Conservation (phyloP, 2,888 invertebrate species). For the Drosophila maculinotata region DNA sequence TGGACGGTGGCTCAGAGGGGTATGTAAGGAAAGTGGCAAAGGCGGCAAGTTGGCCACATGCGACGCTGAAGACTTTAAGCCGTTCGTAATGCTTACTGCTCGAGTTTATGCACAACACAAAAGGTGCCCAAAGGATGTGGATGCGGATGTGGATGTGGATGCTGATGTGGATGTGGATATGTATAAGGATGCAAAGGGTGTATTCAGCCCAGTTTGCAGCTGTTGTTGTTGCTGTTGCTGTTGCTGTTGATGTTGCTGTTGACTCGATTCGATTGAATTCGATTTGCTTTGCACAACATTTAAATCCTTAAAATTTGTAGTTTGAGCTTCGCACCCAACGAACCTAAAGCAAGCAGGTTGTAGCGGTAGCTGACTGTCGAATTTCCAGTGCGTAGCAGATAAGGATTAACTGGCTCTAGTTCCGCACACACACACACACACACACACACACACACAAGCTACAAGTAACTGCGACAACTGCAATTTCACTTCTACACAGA, state of each 20-base stretch:
- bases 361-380: slow-evolving; percentile 44
- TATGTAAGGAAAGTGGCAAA: background rate
- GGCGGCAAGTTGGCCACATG: slow-evolving; percentile 43
- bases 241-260: slow-evolving; percentile 17
- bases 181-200: slow-evolving; percentile 4
- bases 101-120: slow-evolving; percentile 80
- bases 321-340: slow-evolving; percentile 22
- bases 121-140: slow-evolving; percentile 70
- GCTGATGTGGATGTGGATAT: slow-evolving; percentile 10
- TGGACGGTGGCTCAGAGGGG: background rate
- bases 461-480: slow-evolving; percentile 32
- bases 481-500: slow-evolving; percentile 20
- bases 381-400: slow-evolving; percentile 47
- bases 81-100: slow-evolving; percentile 83
- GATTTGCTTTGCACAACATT: slow-evolving; percentile 65
- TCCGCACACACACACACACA: slow-evolving; percentile 13
- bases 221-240: slow-evolving; percentile 21
- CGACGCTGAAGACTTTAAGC: slow-evolving; percentile 83
- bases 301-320: slow-evolving; percentile 77
- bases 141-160: slow-evolving; percentile 30
- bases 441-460: slow-evolving; percentile 5
- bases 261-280: slow-evolving; percentile 42
- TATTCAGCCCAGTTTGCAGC: slow-evolving; percentile 18
- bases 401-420: slow-evolving; percentile 54
- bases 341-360: background rate